Evolutionary conservation across 2,888 invertebrate species (phyloP).

Genomic region (Drosophila heteroneura): DNA sequence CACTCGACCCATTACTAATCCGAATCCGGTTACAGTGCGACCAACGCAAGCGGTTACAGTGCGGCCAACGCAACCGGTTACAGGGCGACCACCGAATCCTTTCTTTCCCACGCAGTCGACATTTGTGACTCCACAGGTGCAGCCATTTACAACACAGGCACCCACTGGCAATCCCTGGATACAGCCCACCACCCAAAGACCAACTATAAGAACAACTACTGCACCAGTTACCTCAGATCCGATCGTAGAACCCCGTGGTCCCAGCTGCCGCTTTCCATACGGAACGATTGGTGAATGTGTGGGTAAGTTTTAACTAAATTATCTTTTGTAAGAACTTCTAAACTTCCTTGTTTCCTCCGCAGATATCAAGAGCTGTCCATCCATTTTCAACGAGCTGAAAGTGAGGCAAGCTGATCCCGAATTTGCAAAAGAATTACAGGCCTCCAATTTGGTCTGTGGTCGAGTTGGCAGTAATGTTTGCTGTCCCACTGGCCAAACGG

Average conservation of each 20-base stretch:
- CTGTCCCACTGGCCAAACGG: constrained; percentile 70
- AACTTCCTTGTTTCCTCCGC: not conserved
- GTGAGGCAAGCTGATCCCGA: constrained; percentile 65
- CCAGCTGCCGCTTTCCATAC: constrained; percentile 70
- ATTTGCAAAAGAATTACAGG: constrained; percentile 70
- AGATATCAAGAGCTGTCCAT: constrained; percentile 74
- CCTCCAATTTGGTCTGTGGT: constrained; percentile 79
- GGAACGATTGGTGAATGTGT: constrained; percentile 69
- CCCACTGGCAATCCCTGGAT: constrained; percentile 59
- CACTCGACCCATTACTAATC: constrained; percentile 64
- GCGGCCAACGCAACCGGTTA: constrained; percentile 18
- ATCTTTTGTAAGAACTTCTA: not conserved
- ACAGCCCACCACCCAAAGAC: constrained; percentile 11
- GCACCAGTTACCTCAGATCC: constrained; percentile 41
- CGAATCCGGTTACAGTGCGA: constrained; percentile 48
- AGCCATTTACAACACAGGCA: constrained; percentile 2
- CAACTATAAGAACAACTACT: constrained; percentile 40
- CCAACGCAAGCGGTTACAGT: constrained; percentile 24
- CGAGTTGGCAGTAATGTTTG: constrained; percentile 70
- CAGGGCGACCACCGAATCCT: constrained; percentile 24
- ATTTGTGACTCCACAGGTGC: constrained; percentile 30
- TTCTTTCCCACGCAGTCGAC: constrained; percentile 25
- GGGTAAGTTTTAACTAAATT: constrained; percentile 56
- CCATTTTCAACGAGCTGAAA: constrained; percentile 65
- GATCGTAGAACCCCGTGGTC: constrained; percentile 44